Evolutionary conservation across 2,888 invertebrate species (phyloP).

Genomic region (Prosapia bicincta): DNA sequence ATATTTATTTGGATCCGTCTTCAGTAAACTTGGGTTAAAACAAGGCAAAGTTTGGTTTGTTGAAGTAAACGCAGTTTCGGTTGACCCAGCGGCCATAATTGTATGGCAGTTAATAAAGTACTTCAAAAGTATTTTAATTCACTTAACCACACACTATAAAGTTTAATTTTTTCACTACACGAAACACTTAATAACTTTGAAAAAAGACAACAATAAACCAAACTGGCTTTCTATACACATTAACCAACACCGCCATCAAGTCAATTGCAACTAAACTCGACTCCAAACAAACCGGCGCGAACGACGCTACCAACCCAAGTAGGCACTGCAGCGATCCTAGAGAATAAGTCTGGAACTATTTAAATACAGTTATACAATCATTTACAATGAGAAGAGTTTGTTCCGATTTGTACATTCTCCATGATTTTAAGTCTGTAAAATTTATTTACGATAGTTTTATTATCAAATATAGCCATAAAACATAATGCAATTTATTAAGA

Average conservation of each 20-base stretch:
- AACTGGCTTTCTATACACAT: background rate
- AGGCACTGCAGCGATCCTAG: background rate
- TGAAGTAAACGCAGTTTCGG: slow-evolving; percentile 42
- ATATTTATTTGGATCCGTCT: slow-evolving; percentile 38
- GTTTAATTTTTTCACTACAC: background rate
- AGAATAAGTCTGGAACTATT: background rate
- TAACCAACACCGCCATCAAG: background rate
- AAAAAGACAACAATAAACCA: background rate
- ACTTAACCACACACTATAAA: background rate
- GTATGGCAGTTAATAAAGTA: background rate
- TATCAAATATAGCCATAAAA: too few relatives aligned
- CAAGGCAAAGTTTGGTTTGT: slow-evolving; percentile 38
- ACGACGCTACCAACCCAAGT: background rate
- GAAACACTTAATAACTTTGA: background rate
- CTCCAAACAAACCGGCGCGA: background rate
- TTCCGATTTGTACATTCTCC: too few relatives aligned
- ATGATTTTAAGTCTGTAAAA: too few relatives aligned
- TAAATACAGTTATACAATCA: background rate
- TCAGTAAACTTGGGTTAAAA: slow-evolving; percentile 37
- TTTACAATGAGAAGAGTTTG: too few relatives aligned
- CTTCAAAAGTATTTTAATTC: background rate
- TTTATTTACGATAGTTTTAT: too few relatives aligned
- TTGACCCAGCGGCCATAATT: slow-evolving; percentile 43
- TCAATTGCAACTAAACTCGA: background rate
- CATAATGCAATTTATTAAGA: too few relatives aligned